Conservation (phyloP, 2,113 vertebrate species). For the Menura novaehollandiae region DNA sequence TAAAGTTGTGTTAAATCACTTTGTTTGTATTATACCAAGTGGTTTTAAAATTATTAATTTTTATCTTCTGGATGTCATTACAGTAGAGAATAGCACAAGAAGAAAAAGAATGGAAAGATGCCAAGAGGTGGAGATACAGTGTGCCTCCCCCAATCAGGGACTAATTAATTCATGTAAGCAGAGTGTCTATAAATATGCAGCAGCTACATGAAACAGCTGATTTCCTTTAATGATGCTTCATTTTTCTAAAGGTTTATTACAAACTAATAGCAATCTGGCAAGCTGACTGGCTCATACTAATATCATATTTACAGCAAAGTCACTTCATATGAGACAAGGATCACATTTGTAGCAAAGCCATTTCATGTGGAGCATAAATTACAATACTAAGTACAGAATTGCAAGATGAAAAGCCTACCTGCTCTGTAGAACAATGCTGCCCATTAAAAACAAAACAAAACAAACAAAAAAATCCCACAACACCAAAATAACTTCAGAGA, state of each 20-base stretch:
- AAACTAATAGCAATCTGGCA: slow-evolving; percentile 5
- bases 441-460: background rate
- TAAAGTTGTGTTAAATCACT: background rate
- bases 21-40: background rate
- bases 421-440: background rate
- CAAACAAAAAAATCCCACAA: background rate
- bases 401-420: background rate
- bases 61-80: background rate
- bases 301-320: background rate
- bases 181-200: background rate
- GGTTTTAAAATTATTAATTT: background rate
- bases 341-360: background rate
- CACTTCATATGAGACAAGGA: background rate
- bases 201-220: slow-evolving; percentile 34
- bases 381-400: background rate
- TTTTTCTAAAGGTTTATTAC: slow-evolving; percentile 36
- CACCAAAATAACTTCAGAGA: background rate
- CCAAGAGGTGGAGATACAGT: background rate
- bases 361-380: background rate
- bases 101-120: background rate
- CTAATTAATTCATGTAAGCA: background rate
- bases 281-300: background rate
- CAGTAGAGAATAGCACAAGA: background rate
- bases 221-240: slow-evolving; percentile 29
- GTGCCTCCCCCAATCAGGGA: background rate